Percentiles rank a stretch among this genome's conserved stretches.
Evolutionary conservation across 2,797 vertebrate genomes (phyloP).

Genomic region (Sebastes kiyomatsui): DNA sequence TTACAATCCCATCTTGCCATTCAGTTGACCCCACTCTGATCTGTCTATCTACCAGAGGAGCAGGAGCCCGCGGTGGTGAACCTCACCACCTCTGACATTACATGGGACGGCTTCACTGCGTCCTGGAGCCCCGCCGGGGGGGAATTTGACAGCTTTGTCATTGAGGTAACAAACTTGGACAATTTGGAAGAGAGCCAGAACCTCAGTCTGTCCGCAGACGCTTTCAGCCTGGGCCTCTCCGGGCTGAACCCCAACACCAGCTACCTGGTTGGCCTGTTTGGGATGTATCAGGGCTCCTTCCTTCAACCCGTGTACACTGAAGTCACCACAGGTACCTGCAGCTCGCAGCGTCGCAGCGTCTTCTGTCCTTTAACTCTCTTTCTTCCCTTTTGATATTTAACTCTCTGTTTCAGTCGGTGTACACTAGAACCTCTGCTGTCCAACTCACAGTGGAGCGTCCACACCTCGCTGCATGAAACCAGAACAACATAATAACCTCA

Average conservation of each 20-base stretch:
- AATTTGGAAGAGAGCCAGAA: conserved; percentile 78
- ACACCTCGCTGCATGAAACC: conserved; percentile 61
- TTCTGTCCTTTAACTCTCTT: conserved; percentile 1
- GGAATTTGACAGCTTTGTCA: conserved; percentile 90
- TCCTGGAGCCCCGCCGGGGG: conserved; percentile 86
- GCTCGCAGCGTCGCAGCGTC: conserved; percentile 40
- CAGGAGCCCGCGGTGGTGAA: conserved; percentile 82
- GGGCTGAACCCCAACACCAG: conserved; percentile 86
- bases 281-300: conserved; percentile 84
- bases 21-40: conserved; percentile 72
- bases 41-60: conserved; percentile 88
- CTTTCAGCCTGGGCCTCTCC: conserved; percentile 79
- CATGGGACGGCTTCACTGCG: conserved; percentile 89
- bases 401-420: conserved; percentile 35
- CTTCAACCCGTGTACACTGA: conserved; percentile 86
- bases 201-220: conserved; percentile 85
- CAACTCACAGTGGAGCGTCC: conserved; percentile 29
- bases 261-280: conserved; percentile 88
- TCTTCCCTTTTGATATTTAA: background rate
- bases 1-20: conserved; percentile 19
- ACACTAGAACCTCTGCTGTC: conserved; percentile 5
- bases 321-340: conserved; percentile 90
- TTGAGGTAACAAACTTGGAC: conserved; percentile 90
- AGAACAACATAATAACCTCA: conserved; percentile 50
- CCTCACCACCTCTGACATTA: conserved; percentile 83